These are phyloP conservation scores for Pedicia rivosa DNA, from an alignment of 2,888 invertebrate genomes.

Conservation along the genomic window DNA sequence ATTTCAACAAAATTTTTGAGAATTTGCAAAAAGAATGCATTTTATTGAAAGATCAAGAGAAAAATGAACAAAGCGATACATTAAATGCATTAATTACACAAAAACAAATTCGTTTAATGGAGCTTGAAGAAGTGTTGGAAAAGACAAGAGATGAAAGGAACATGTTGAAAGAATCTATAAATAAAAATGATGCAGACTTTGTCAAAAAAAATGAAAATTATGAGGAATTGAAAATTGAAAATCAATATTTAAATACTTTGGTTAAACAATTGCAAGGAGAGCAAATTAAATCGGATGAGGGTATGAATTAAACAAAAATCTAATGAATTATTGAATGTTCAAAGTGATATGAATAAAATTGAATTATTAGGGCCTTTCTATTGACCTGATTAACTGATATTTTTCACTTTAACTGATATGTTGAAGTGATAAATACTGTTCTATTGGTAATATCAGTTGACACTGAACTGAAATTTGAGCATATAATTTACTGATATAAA, in stretches of 20 bases:
- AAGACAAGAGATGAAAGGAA: slow-evolving; percentile 32
- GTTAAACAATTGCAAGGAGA: slow-evolving; percentile 26
- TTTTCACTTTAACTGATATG: too few species aligned
- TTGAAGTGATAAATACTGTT: too few species aligned
- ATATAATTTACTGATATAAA: too few species aligned
- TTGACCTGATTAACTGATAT: too few species aligned
- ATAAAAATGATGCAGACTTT: slow-evolving; percentile 18
- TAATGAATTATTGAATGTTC: slow-evolving; percentile 9
- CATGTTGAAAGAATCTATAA: slow-evolving; percentile 28
- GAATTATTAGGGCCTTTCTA: too few species aligned
- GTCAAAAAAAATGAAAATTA: slow-evolving; percentile 18
- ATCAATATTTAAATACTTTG: slow-evolving; percentile 29
- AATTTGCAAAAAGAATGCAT: too few species aligned
- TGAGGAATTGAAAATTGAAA: slow-evolving; percentile 28
- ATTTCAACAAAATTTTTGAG: too few species aligned
- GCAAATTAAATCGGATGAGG: slow-evolving; percentile 15
- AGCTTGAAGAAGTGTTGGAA: slow-evolving; percentile 16
- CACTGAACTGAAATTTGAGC: too few species aligned
- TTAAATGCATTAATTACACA: slow-evolving; percentile 19
- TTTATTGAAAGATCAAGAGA: slow-evolving; percentile 14
- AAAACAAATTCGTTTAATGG: slow-evolving; percentile 16
- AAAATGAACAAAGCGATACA: slow-evolving; percentile 18
- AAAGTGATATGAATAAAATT: too few species aligned
- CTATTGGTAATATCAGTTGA: too few species aligned
- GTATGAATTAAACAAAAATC: slow-evolving; percentile 16